phyloP scores from a whole-genome alignment of 2,113 vertebrate species.

The Ammodytes dubius region DNA sequence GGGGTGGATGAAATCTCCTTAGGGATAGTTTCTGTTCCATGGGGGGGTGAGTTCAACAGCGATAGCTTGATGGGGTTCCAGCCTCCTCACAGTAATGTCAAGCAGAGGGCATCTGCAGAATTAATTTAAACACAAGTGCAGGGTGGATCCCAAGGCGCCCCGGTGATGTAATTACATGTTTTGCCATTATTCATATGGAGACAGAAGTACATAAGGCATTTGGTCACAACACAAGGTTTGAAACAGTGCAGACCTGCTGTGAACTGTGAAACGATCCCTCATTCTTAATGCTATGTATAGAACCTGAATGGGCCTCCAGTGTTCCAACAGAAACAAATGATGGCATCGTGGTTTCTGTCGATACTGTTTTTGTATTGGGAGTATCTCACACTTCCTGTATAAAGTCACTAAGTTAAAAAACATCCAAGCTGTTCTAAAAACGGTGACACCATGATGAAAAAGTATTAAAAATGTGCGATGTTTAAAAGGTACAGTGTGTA shows the following conservation, averaged over 20 bases:
- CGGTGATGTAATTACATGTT: constrained; percentile 79
- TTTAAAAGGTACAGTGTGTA: too few species aligned
- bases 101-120: constrained; percentile 75
- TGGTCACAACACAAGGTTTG: constrained; percentile 35
- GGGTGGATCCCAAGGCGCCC: constrained; percentile 61
- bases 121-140: constrained; percentile 74
- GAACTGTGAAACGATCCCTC: background rate
- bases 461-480: too few species aligned
- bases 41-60: constrained; percentile 50
- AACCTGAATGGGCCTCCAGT: background rate
- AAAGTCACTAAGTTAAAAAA: too few species aligned
- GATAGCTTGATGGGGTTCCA: constrained; percentile 68
- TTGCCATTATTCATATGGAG: constrained; percentile 78
- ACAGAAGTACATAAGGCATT: constrained; percentile 46
- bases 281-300: background rate
- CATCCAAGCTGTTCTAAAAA: too few species aligned
- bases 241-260: constrained; percentile 3
- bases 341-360: background rate
- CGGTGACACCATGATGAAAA: too few species aligned
- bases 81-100: constrained; percentile 73
- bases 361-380: background rate
- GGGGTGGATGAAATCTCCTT: constrained; percentile 29
- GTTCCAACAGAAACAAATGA: constrained; percentile 23
- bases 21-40: constrained; percentile 43
- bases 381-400: too few species aligned